Evolutionary conservation across 2,113 vertebrate genomes (phyloP).

Genomic region (Tragelaphus imberbis): DNA sequence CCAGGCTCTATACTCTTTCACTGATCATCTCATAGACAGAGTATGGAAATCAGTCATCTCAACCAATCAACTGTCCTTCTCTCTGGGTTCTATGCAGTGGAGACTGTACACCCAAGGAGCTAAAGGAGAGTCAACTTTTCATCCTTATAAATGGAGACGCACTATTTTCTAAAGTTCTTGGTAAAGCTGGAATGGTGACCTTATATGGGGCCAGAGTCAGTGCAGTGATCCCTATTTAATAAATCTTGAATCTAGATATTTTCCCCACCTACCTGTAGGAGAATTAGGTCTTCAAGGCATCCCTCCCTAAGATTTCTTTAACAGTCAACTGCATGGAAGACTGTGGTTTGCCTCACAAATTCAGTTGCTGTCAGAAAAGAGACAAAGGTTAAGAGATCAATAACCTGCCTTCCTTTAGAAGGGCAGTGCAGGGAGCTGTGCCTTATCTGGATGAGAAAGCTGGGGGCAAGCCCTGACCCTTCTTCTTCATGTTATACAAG

Average conservation of each 20-base stretch:
- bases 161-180: neutral
- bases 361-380: neutral
- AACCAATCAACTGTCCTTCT: neutral
- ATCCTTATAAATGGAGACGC: neutral
- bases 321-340: neutral
- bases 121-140: neutral
- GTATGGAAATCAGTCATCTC: neutral
- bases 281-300: neutral
- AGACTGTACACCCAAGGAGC: neutral
- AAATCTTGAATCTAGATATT: neutral
- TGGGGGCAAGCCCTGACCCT: neutral
- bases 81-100: neutral
- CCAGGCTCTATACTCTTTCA: neutral
- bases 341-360: neutral
- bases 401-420: neutral
- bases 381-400: neutral
- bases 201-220: neutral
- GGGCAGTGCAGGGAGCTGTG: neutral
- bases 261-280: neutral
- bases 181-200: neutral
- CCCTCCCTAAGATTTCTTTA: neutral
- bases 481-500: neutral
- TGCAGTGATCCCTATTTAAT: neutral
- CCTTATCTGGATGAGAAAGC: neutral
- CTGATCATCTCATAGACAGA: neutral